These are phyloP conservation scores for Ciona savignyi DNA, from an alignment of 23 tunicate species.

Conservation along the genomic window DNA sequence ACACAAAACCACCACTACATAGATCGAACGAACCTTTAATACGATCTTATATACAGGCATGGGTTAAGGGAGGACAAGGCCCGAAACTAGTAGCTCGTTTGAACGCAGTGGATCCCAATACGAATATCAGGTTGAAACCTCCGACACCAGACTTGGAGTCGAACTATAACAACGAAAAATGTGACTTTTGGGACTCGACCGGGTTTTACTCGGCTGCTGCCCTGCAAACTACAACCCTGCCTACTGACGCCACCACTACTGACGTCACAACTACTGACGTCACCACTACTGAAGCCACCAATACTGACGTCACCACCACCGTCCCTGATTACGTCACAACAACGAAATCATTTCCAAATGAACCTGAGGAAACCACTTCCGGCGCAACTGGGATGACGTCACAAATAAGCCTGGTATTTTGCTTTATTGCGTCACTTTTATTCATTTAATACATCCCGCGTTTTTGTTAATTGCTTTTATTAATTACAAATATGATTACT, in stretches of 20 bases:
- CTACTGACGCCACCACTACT: not conserved
- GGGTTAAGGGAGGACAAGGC: too few species aligned
- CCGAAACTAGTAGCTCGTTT: not conserved
- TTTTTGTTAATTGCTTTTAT: too few species aligned
- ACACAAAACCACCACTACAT: too few species aligned
- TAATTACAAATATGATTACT: not conserved
- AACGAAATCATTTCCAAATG: not conserved
- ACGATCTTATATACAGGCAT: too few species aligned
- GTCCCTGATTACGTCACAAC: not conserved
- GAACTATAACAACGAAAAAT: slow-evolving; percentile 33
- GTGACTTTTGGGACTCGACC: slow-evolving; percentile 73
- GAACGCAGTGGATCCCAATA: not conserved
- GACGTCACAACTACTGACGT: not conserved
- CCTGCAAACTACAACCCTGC: slow-evolving; percentile 8
- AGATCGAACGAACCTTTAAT: too few species aligned
- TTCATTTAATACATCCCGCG: not conserved
- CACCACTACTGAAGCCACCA: slow-evolving; percentile 2
- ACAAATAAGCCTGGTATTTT: not conserved
- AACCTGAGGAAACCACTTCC: not conserved
- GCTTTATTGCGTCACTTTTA: not conserved
- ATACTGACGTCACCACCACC: slow-evolving; percentile 20
- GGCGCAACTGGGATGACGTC: not conserved
- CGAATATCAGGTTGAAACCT: slow-evolving; percentile 18
- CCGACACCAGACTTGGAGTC: slow-evolving; percentile 15
- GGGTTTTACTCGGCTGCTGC: slow-evolving; percentile 30